Evolutionary conservation across 92 coral and sea anemone species (phyloP).

Genomic region (Actinostola sp.): DNA sequence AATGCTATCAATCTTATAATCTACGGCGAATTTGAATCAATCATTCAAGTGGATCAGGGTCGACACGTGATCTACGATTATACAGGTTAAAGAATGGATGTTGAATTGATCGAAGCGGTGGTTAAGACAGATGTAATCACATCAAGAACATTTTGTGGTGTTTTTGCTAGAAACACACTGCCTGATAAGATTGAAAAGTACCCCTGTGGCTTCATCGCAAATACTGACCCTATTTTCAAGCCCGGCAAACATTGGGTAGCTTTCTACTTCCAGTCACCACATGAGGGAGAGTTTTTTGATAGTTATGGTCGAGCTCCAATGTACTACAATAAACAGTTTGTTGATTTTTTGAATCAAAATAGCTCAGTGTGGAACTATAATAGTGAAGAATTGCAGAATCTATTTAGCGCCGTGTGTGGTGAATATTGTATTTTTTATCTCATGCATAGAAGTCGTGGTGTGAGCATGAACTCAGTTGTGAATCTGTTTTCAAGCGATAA

Average conservation of each 20-base stretch:
- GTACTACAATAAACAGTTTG: conserved; percentile 27
- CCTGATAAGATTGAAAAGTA: conserved; percentile 22
- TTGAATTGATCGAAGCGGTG: conserved; percentile 13
- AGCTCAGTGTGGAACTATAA: conserved; percentile 16
- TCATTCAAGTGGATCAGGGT: conserved; percentile 37
- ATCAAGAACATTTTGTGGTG: conserved; percentile 34
- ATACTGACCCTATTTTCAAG: conserved; percentile 30
- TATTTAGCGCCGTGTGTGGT: conserved; percentile 45
- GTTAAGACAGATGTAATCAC: conserved; percentile 23
- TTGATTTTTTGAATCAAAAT: conserved; percentile 27
- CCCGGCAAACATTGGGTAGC: conserved; percentile 63
- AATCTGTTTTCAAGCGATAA: conserved; percentile 33
- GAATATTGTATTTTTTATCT: conserved; percentile 53
- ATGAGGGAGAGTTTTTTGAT: conserved; percentile 58
- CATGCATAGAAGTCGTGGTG: conserved; percentile 43
- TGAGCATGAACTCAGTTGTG: conserved; percentile 44
- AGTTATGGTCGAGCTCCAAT: conserved; percentile 47
- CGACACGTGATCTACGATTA: conserved; percentile 43
- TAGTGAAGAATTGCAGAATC: conserved; percentile 31
- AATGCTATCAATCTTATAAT: conserved; percentile 31
- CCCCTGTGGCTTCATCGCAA: conserved; percentile 52
- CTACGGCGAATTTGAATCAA: conserved; percentile 35
- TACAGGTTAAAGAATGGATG: conserved; percentile 44
- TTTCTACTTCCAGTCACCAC: conserved; percentile 35
- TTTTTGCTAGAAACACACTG: conserved; percentile 39